Base-by-base conservation (phyloP, 2,113 vertebrate species). In the Salvelinus alpinus region DNA sequence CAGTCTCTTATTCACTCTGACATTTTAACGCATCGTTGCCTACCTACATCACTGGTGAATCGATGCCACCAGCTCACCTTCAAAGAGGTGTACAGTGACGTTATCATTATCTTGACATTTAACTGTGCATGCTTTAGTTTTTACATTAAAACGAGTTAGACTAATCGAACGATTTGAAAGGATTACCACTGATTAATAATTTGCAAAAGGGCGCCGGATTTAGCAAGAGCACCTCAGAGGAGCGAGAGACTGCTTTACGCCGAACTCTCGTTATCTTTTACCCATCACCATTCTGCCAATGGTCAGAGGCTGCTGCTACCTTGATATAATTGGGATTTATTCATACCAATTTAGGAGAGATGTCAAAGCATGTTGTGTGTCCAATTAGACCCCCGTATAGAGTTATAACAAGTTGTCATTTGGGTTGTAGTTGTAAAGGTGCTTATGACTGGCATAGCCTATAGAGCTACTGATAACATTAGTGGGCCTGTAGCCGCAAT, bases 21-120 rank as follows among this genome's bases (percentile, higher is more conserved):
- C 1, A 68, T 68, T 44, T 68, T 18, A 68, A 68, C 66, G 66
- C 66, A 68, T 68, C 66, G 66, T 70, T 70, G 34, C 34, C 68
- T 70, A 44, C 38, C 38, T 44, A 48, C 29, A 44, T 48, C 34
- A 20, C 22, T 44, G 68, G 22, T 24, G 25, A 70, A 22, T 24
- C 68, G 25, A 69, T 69, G 67, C 31, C 34, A 69, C 16, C 67
- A 48, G 34, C 68, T 70, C 44, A 44, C 44, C 68, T 68, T 68
- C 29, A 68, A 68, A 68, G 38, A 25, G 68, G 68, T 70, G 68
- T 47, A 47, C 68, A 11, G 38, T 48, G 20, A 48, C 68, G 44
- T 68, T 67, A 70, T 24, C n/a, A 13, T 48, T 34, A 20, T 70
- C 1, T 44, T n/a, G 22, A 14, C 27, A 20, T 38, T 7, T 16